These are phyloP conservation scores for Chymomyza fuscimana DNA, from an alignment of 2,888 invertebrate genomes.

Conservation along the genomic window DNA sequence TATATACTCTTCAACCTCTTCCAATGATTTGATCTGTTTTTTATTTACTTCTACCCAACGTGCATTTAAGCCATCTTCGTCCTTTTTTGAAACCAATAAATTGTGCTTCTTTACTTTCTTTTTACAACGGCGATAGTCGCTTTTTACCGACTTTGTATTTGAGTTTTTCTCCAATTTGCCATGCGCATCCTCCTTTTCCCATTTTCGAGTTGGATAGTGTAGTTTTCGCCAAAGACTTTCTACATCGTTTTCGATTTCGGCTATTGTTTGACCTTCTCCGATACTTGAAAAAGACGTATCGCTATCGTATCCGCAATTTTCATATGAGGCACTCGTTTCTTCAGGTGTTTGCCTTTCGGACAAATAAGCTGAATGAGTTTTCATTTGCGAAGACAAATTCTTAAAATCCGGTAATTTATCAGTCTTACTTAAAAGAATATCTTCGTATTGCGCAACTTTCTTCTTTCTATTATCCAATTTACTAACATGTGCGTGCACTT, in stretches of 20 bases:
- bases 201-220: no score
- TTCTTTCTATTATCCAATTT: neutral
- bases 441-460: neutral
- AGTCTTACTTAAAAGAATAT: no score
- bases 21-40: constrained; percentile 33
- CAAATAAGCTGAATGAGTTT: neutral
- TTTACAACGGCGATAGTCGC: neutral
- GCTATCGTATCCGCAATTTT: neutral
- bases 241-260: neutral
- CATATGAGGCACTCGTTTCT: neutral
- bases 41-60: constrained; percentile 56
- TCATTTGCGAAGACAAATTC: neutral
- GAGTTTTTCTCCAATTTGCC: neutral
- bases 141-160: neutral
- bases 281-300: neutral
- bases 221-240: neutral
- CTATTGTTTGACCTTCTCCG: neutral
- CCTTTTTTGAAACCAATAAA: neutral
- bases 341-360: neutral
- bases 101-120: neutral
- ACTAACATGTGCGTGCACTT: neutral
- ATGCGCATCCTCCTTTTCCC: neutral
- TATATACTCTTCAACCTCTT: constrained; percentile 50
- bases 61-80: constrained; percentile 42
- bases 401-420: neutral